Evolutionary conservation across 2,797 vertebrate species (phyloP), one percentile per base, ranked within the genome.

Genomic region (Alosa sapidissima): DNA sequence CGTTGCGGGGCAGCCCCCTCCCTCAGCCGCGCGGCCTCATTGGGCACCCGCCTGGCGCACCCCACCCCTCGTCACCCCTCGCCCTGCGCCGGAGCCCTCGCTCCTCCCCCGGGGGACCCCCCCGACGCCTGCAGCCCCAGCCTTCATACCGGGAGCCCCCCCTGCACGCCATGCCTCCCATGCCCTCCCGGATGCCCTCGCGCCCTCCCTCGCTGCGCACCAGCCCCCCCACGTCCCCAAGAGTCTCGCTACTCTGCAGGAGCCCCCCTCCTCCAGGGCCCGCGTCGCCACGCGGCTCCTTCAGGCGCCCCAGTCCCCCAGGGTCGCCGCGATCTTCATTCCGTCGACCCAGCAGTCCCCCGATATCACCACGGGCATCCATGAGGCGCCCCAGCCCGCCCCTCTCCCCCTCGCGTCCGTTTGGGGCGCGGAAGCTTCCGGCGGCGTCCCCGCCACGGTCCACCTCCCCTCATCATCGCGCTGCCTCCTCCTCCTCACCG

Each of bases 191-290:
- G n/a, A 83, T 87, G 28, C 36, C 82, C 21, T 78, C 83, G 4
- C 86, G 14, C 75, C 82, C 51, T 36, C 58, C 93, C 9, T 87
- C 94, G 81, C 92, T 90, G 52, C 92, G 54, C 51, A 88, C 14
- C n/a, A 94, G 93, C 84, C 94, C 94, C 62, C 91, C 91, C 41
- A 87, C 91, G 8, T 96, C 95, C 0, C 92, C 94, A 19, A 90
- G 83, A 85, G 88, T 19, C 19, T 58, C 55, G 0, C 0, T 58
- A 21, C 55, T 3, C 4, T 5, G 19, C 4, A n/a, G 55, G 5
- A 58, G 55, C 19, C 19, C 55, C 16, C 5, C 51, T 14, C 13
- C 51, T 2, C 51, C 51, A 10, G 51, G 2, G 8, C 13, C 55
- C 54, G 60, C 88, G 0, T 93, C 95, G 47, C 91, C 92, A 33